A percentile compares a stretch with the other conserved stretches of the same genome.
Conservation (phyloP, 1,140 invertebrate species). For the Sogatella furcifera region DNA sequence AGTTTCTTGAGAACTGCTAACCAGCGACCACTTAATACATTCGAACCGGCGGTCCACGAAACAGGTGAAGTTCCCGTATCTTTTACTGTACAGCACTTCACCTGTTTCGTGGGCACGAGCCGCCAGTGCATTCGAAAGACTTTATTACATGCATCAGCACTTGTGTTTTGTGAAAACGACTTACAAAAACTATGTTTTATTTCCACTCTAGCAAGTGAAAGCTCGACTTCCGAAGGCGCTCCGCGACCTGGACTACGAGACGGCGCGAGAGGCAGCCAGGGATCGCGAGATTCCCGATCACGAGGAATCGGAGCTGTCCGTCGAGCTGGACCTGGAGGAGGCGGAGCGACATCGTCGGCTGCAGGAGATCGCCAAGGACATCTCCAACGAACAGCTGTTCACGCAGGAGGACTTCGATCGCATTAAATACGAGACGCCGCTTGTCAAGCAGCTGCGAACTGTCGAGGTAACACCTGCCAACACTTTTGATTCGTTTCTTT, state of each 20-base stretch:
- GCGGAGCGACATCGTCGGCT: neutral
- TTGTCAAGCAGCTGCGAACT: conserved; percentile 45
- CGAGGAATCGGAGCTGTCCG: neutral
- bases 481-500: too few relatives aligned
- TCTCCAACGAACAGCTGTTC: conserved; percentile 39
- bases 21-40: too few relatives aligned
- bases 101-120: too few relatives aligned
- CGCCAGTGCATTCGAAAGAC: too few relatives aligned
- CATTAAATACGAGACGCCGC: conserved; percentile 46
- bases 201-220: too few relatives aligned
- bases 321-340: conserved; percentile 8
- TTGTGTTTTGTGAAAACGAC: too few relatives aligned
- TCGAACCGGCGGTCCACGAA: too few relatives aligned
- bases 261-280: neutral
- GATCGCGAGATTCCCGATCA: conserved; percentile 1
- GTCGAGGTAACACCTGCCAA: conserved; percentile 36
- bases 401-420: conserved; percentile 41
- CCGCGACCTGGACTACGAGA: neutral
- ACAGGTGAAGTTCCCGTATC: too few relatives aligned
- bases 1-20: too few relatives aligned
- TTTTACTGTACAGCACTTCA: too few relatives aligned
- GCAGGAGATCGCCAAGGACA: conserved; percentile 26
- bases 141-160: too few relatives aligned
- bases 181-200: too few relatives aligned
- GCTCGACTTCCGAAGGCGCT: neutral